Base-by-base conservation (phyloP, 2,888 invertebrate species). In the Ferdinandea cuprea region DNA sequence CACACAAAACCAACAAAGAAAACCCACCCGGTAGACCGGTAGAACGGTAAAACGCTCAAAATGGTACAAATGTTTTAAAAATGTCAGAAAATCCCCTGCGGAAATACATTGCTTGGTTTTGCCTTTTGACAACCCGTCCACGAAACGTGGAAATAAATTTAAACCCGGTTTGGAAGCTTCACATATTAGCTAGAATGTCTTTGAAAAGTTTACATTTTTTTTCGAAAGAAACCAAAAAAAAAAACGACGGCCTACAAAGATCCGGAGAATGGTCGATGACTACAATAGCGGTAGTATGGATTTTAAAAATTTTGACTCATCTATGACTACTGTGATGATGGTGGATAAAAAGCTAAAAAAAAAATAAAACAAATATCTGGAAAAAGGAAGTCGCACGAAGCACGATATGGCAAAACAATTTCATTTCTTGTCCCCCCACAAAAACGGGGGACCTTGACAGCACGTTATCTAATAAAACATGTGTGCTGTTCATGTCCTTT, bases 391-490 rank as follows among this genome's bases (percentile, higher is more conserved):
- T 76, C 66, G 44, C 72, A 83, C 50, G 72, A 73, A 78, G 78
- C 76, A 76, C 69, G 71, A 72, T 66, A 63, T 58, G 37, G 63
- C 35, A 61, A 72, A 76, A 72, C 76, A 83, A 78, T 73, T 78
- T 77, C 59, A 46, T 54, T 68, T 68, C 72, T 63, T 73, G 37
- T 73, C 30, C 48, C 35, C 21, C 13, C 2, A 42, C 17, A 37
- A 61, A 68, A 68, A 66, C 61, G 56, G 56, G 56, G 56, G 32
- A 72, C 78, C 44, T 56, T 83, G 83, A 78, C 83, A 81, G 78
- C 83, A 83, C 78, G 83, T 83, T 83, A 83, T 83, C 83, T 72
- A 73, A 78, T 78, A 83, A 83, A 73, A 83, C 83, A 83, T 72
- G 61, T 78, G 68, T 78, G 83, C 61, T 78, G 68, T 78, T 78